Evolutionary conservation across 2,888 invertebrate species (phyloP).

Genomic region (Lochmaea crataegi): DNA sequence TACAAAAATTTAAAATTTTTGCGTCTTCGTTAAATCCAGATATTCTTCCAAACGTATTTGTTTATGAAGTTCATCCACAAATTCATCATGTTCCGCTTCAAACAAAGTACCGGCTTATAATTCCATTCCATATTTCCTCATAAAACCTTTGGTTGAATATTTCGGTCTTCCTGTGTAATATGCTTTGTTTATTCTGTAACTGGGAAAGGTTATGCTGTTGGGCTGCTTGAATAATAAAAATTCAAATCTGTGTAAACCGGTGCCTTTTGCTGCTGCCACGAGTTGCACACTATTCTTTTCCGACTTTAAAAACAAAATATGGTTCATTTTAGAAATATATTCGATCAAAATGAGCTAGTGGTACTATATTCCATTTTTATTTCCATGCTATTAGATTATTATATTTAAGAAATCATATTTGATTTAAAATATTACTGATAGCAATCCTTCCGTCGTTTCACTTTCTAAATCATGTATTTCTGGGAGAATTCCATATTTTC

Average conservation of each 20-base stretch:
- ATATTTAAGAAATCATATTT: too few species aligned
- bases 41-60: slow-evolving; percentile 58
- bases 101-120: slow-evolving; percentile 92
- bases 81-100: slow-evolving; percentile 88
- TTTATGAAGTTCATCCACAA: slow-evolving; percentile 72
- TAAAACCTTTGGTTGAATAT: slow-evolving; percentile 79
- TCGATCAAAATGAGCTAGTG: too few species aligned
- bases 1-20: not conserved
- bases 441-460: too few species aligned
- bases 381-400: too few species aligned
- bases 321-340: too few species aligned
- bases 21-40: not conserved
- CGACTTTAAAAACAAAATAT: too few species aligned
- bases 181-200: slow-evolving; percentile 53
- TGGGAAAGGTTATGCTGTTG: slow-evolving; percentile 54
- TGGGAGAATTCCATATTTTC: too few species aligned
- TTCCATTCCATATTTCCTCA: slow-evolving; percentile 81
- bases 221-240: slow-evolving; percentile 68
- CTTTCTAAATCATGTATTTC: too few species aligned
- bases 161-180: slow-evolving; percentile 69
- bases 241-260: slow-evolving; percentile 80
- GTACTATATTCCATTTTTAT: too few species aligned
- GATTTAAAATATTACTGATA: too few species aligned
- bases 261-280: too few species aligned
- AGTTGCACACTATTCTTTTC: too few species aligned